Evolutionary conservation across 2,797 vertebrate genomes (phyloP).

Genomic region (Gallinago stenura): DNA sequence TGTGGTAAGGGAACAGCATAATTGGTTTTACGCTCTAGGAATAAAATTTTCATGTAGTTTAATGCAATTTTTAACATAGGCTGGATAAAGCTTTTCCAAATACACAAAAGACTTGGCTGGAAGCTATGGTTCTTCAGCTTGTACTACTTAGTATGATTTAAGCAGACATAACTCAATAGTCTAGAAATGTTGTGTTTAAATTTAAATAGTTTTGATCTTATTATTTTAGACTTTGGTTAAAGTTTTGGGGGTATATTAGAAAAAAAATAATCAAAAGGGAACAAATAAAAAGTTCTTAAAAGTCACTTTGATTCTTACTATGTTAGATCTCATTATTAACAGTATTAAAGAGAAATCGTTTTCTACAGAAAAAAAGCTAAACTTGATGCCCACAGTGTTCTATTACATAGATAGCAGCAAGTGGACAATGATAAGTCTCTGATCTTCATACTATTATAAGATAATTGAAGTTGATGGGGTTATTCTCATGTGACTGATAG

Average conservation of each 20-base stretch:
- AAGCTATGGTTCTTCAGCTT: not conserved
- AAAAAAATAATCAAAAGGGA: constrained; percentile 31
- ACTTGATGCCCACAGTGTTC: constrained; percentile 34
- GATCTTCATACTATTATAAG: not conserved
- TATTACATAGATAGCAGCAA: not conserved
- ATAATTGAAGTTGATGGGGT: constrained; percentile 53
- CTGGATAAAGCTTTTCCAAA: constrained; percentile 2
- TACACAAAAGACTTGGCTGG: constrained; percentile 20
- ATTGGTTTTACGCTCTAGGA: not conserved
- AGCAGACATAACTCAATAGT: constrained; percentile 34
- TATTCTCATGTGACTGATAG: constrained; percentile 21
- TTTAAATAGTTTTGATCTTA: constrained; percentile 60
- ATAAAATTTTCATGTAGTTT: not conserved
- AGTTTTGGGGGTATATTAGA: constrained; percentile 17
- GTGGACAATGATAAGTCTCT: constrained; percentile 24
- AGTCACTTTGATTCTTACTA: constrained; percentile 47
- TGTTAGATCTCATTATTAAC: constrained; percentile 48
- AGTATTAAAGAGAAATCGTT: constrained; percentile 14
- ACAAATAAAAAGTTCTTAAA: constrained; percentile 57
- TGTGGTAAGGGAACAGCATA: not conserved
- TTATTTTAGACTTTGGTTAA: constrained; percentile 54
- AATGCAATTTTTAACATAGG: not conserved
- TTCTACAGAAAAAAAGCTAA: constrained; percentile 35
- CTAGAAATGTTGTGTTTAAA: constrained; percentile 31
- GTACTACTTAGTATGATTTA: constrained; percentile 9